Evolutionary conservation across 2,888 invertebrate species (phyloP), one percentile per base, ranked within the genome.

Genomic region (Eurytoma adleriae): DNA sequence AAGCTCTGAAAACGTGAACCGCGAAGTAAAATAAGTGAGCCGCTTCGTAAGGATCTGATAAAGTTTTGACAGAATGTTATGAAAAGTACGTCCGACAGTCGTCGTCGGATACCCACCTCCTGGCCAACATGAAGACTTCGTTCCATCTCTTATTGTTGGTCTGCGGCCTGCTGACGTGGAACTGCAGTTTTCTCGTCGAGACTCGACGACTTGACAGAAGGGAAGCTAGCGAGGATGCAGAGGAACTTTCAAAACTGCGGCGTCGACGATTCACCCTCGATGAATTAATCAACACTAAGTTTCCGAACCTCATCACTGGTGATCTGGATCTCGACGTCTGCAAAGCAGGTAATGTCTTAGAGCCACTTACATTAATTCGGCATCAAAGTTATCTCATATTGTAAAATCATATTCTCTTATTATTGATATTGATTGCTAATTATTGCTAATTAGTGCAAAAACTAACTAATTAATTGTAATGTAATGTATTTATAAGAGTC

Each of bases 321-420:
- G 96, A 96, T 89, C 91, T 95, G 83, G 95, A 96, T 89, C 92
- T 96, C 92, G 96, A 96, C 91, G 95, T 96, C 77, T 96, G 96
- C 91, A 96, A 96, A 93, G 95, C 96, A 89, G 95, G 96, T 96
- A 91, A 94, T 94, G 84, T 52, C 69, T 50, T 79, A 12, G 10
- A 40, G 1, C 40, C 10, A 10, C 40, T 30, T 30, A 30, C 0
- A 30, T 30, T 3, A 30, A 30, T 30, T 30, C 30, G 2, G 2
- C 2, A 30, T 30, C n/a, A n/a, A n/a, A 30, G 30, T 30, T 30
- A n/a, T n/a, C n/a, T n/a, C n/a, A n/a, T n/a, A n/a, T n/a, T n/a
- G n/a, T n/a, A n/a, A n/a, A n/a, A n/a, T n/a, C n/a, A n/a, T n/a
- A n/a, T n/a, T n/a, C n/a, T n/a, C n/a, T n/a, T n/a, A n/a, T n/a